These are phyloP conservation scores for Drosophila lacertosa DNA, from an alignment of 1,140 invertebrate species.

Conservation along the genomic window DNA sequence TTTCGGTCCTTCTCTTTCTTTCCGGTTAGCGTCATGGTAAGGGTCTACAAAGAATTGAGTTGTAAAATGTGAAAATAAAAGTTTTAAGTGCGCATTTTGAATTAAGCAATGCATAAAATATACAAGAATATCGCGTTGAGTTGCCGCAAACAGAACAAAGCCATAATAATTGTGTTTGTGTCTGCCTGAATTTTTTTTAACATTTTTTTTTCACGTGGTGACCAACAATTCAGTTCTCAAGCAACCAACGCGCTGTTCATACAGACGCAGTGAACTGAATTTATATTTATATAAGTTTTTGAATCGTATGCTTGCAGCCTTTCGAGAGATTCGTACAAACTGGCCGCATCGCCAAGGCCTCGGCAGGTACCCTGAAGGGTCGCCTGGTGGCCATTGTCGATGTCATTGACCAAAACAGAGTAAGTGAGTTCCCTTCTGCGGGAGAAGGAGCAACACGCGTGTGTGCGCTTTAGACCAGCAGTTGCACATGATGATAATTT, in stretches of 20 bases:
- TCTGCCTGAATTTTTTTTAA: slow-evolving; percentile 9
- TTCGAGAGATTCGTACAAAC: slow-evolving; percentile 98
- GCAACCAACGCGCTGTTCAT: slow-evolving; percentile 47
- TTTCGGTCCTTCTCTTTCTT: slow-evolving; percentile 78
- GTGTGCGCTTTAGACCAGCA: neutral
- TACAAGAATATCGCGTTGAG: neutral
- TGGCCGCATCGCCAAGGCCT: slow-evolving; percentile 97
- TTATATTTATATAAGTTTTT: slow-evolving; percentile 36
- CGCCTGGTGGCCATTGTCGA: slow-evolving; percentile 97
- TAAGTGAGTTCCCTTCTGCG: slow-evolving; percentile 85
- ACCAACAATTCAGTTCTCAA: slow-evolving; percentile 22
- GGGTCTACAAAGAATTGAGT: slow-evolving; percentile 52
- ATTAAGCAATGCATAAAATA: slow-evolving; percentile 42
- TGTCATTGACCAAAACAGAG: slow-evolving; percentile 98
- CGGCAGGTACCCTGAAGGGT: slow-evolving; percentile 94
- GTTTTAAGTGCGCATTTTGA: slow-evolving; percentile 37
- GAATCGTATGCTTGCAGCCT: slow-evolving; percentile 87
- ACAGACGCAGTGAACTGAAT: slow-evolving; percentile 3
- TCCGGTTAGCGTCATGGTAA: slow-evolving; percentile 82
- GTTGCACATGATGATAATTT: slow-evolving; percentile 81
- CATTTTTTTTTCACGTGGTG: slow-evolving; percentile 74
- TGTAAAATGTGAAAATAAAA: slow-evolving; percentile 72
- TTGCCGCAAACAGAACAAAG: slow-evolving; percentile 13
- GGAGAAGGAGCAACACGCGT: slow-evolving; percentile 14
- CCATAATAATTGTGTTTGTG: neutral